phyloP scores from a whole-genome alignment of 2,797 vertebrate species.

The Crocidura indochinensis region DNA sequence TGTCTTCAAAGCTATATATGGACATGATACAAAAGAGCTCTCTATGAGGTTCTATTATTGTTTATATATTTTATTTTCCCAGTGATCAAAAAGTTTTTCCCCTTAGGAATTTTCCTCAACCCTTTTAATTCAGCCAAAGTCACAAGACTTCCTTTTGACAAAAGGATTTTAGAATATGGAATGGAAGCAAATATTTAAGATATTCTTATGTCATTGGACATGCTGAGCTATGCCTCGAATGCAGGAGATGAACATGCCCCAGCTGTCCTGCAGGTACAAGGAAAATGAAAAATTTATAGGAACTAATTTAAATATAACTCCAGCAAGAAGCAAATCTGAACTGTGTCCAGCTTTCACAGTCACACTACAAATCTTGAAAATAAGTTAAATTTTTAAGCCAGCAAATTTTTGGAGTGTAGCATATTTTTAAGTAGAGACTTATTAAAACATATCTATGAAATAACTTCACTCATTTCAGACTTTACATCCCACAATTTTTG shows the following conservation, averaged over 20 bases:
- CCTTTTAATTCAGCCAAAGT: conserved; percentile 14
- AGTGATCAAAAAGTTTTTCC: neutral
- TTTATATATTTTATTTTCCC: neutral
- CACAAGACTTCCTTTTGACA: neutral
- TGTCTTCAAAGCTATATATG: neutral
- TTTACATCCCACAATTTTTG: neutral
- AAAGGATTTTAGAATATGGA: neutral
- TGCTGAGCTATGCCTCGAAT: neutral
- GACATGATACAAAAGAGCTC: neutral
- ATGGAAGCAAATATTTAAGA: neutral
- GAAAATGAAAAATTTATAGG: neutral
- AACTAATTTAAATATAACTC: neutral
- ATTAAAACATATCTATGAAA: neutral
- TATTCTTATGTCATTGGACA: neutral
- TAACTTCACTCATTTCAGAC: neutral
- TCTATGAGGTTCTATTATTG: neutral
- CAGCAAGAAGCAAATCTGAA: neutral
- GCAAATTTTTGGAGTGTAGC: neutral
- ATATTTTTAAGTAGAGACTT: neutral
- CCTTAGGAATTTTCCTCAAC: neutral
- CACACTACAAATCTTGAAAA: neutral
- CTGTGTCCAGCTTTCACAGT: neutral
- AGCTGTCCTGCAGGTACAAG: neutral
- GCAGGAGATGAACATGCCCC: neutral
- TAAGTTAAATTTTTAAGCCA: neutral